Conservation (phyloP, 1,140 invertebrate species). For the Lepidostoma basale region DNA sequence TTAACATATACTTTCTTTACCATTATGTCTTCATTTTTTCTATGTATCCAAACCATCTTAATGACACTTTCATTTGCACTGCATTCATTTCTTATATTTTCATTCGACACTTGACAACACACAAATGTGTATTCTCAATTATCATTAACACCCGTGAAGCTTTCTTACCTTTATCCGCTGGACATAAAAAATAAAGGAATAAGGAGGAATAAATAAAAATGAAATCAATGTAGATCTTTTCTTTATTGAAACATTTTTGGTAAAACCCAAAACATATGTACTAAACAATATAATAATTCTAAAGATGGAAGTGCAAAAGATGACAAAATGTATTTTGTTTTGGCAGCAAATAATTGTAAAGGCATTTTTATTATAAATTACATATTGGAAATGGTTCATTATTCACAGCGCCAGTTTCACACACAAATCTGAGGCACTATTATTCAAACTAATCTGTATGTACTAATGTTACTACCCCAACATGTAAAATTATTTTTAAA, state of each 20-base stretch:
- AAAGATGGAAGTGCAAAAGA: conserved; percentile 3
- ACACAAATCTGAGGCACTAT: conserved; percentile 15
- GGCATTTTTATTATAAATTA: conserved; percentile 17
- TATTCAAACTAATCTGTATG: not conserved
- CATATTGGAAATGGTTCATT: not conserved
- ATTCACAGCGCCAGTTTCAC: conserved; percentile 13
- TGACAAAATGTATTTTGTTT: not conserved
- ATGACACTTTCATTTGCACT: too few species aligned
- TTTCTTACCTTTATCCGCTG: too few species aligned
- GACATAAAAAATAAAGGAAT: too few species aligned
- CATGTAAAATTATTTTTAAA: conserved; percentile 1
- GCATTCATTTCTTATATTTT: too few species aligned
- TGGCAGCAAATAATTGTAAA: conserved; percentile 24
- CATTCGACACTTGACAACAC: too few species aligned
- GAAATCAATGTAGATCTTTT: conserved; percentile 27
- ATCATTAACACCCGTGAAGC: too few species aligned
- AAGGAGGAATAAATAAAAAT: not conserved
- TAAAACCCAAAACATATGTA: conserved; percentile 32
- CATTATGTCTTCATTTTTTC: too few species aligned
- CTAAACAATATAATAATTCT: conserved; percentile 15
- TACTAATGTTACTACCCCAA: not conserved
- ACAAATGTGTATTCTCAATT: too few species aligned
- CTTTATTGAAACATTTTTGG: conserved; percentile 32
- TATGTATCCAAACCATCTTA: too few species aligned
- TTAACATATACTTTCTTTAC: too few species aligned